Conservation (phyloP, 2,113 vertebrate species). For the Phaethornis superciliosus region DNA sequence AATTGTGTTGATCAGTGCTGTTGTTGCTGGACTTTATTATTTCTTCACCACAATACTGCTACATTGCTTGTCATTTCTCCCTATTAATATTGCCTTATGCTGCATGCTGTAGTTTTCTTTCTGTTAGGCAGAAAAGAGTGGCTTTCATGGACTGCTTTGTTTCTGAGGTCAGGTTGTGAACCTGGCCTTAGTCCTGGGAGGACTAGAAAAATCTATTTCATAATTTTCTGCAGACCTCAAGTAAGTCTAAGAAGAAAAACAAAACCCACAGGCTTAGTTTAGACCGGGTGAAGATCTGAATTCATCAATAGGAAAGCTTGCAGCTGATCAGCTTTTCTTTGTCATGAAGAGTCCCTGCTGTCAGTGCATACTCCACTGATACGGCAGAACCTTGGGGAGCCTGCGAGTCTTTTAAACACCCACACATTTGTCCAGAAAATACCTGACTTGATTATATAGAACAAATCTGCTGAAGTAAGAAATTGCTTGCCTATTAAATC, state of each 20-base stretch:
- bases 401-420: constrained; percentile 55
- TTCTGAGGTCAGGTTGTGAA: constrained; percentile 75
- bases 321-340: constrained; percentile 43
- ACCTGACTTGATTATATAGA: constrained; percentile 46
- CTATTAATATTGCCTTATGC: constrained; percentile 50
- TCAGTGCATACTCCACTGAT: constrained; percentile 20
- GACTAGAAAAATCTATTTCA: constrained; percentile 80
- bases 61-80: constrained; percentile 60
- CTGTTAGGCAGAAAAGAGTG: constrained; percentile 38
- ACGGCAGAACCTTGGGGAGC: not conserved
- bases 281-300: constrained; percentile 50
- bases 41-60: constrained; percentile 22
- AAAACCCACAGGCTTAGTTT: constrained; percentile 72
- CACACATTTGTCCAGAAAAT: constrained; percentile 37
- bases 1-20: not conserved
- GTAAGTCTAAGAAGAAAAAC: constrained; percentile 43
- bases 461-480: constrained; percentile 63
- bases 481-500: constrained; percentile 56
- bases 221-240: constrained; percentile 72
- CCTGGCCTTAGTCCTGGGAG: constrained; percentile 72
- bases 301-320: constrained; percentile 63
- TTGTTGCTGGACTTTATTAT: constrained; percentile 53
- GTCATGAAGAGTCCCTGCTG: constrained; percentile 50
- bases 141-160: constrained; percentile 47
- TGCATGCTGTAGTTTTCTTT: constrained; percentile 32